phyloP scores from a whole-genome alignment of 2,888 invertebrate species.

The Ectemnius continuus region DNA sequence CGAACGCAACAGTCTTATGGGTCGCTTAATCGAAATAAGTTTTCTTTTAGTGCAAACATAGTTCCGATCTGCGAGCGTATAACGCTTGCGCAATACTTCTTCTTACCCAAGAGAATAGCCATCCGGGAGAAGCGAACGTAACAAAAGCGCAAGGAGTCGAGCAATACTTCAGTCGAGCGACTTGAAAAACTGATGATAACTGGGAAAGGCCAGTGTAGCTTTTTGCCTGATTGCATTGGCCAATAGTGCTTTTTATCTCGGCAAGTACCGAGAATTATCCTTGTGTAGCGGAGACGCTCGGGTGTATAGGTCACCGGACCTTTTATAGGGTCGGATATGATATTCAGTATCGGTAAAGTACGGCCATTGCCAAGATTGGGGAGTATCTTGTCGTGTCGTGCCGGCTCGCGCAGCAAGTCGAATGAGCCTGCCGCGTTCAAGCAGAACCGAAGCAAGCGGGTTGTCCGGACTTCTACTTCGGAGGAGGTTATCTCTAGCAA shows the following conservation, averaged over 20 bases:
- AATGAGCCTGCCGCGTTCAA: conserved; percentile 7
- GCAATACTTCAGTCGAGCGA: conserved; percentile 18
- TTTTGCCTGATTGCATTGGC: conserved; percentile 62
- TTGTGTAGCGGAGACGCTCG: conserved; percentile 1
- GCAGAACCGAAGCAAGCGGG: conserved; percentile 12
- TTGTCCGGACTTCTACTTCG: conserved; percentile 8
- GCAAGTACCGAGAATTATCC: conserved; percentile 26
- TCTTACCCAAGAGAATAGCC: too few species aligned
- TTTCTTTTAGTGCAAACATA: too few species aligned
- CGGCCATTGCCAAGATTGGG: conserved; percentile 58
- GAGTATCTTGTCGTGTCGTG: conserved; percentile 48
- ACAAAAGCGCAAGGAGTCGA: conserved; percentile 14
- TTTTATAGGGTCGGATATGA: conserved; percentile 34
- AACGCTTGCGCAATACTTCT: too few species aligned
- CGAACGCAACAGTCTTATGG: too few species aligned
- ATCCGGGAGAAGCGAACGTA: too few species aligned
- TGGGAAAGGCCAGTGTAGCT: conserved; percentile 27
- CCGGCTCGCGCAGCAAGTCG: conserved; percentile 36
- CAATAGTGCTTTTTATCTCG: conserved; percentile 41
- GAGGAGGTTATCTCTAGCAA: conserved; percentile 50
- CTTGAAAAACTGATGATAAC: conserved; percentile 19
- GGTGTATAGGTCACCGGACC: conserved; percentile 9
- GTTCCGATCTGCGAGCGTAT: too few species aligned
- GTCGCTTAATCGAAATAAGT: too few species aligned
- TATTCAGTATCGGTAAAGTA: conserved; percentile 44